Conservation (phyloP, 2,113 vertebrate species). For the Eolophus roseicapilla region DNA sequence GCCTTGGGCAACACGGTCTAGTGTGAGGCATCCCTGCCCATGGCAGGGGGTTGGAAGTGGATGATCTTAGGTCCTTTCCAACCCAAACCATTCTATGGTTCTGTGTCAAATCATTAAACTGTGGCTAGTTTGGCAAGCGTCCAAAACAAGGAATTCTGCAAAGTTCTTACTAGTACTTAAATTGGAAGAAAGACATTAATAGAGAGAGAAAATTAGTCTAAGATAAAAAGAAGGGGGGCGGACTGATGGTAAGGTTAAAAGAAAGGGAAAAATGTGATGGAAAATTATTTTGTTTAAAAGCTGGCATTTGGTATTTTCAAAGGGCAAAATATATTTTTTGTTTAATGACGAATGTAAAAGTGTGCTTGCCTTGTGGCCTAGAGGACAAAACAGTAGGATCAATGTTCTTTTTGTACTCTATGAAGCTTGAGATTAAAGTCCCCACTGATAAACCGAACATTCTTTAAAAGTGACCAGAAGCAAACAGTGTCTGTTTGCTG, state of each 20-base stretch:
- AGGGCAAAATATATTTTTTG: conserved; percentile 72
- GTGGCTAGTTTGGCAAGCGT: conserved; percentile 30
- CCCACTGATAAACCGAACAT: conserved; percentile 82
- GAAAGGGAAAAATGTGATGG: conserved; percentile 20
- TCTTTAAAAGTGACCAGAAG: conserved; percentile 86
- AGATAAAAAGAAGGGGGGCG: neutral
- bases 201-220: conserved; percentile 13
- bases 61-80: neutral
- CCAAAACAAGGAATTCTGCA: conserved; percentile 20
- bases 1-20: neutral
- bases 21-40: neutral
- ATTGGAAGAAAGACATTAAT: conserved; percentile 5
- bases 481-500: conserved; percentile 84
- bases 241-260: conserved; percentile 53
- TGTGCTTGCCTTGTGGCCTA: conserved; percentile 74
- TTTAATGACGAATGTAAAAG: conserved; percentile 74
- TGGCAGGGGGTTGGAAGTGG: neutral
- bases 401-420: conserved; percentile 82
- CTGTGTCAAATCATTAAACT: conserved; percentile 22
- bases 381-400: conserved; percentile 77
- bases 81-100: neutral
- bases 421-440: conserved; percentile 85
- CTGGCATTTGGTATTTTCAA: conserved; percentile 69
- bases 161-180: conserved; percentile 31
- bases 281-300: conserved; percentile 70